These are phyloP conservation scores for Sphaeramia orbicularis DNA, from an alignment of 2,797 vertebrate genomes.

Conservation along the genomic window DNA sequence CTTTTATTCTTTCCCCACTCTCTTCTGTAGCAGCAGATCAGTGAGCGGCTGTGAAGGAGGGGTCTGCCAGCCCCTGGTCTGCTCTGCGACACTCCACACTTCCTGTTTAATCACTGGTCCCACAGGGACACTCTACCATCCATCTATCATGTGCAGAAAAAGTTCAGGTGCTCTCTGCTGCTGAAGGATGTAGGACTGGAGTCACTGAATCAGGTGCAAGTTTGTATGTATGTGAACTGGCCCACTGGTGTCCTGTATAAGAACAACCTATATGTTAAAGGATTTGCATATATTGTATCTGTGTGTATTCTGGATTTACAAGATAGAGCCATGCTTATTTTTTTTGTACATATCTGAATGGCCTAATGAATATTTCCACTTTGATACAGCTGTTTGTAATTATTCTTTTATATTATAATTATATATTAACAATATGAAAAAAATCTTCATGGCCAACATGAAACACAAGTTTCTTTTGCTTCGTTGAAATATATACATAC, in stretches of 20 bases:
- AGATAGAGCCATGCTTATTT: no score
- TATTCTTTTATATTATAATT: no score
- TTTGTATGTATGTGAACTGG: constrained; percentile 11
- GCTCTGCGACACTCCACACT: constrained; percentile 66
- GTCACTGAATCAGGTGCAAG: constrained; percentile 30
- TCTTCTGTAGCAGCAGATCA: constrained; percentile 74
- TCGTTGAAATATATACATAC: background rate
- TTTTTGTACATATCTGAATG: no score
- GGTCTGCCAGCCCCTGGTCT: constrained; percentile 59
- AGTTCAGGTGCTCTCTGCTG: constrained; percentile 72
- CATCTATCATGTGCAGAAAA: constrained; percentile 76
- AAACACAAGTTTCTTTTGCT: background rate
- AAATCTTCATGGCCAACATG: no score
- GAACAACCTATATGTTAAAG: background rate
- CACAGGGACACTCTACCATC: constrained; percentile 70
- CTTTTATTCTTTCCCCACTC: constrained; percentile 68
- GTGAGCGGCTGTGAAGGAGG: constrained; percentile 60
- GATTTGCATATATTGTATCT: background rate
- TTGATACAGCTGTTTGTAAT: no score
- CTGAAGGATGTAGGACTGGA: constrained; percentile 64
- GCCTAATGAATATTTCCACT: no score
- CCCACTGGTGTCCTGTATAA: no score
- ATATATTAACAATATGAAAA: no score
- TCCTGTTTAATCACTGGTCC: constrained; percentile 80
- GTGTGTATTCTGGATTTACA: constrained; percentile 11